Conservation (phyloP, 2,113 vertebrate species). For the Halcyon senegalensis region DNA sequence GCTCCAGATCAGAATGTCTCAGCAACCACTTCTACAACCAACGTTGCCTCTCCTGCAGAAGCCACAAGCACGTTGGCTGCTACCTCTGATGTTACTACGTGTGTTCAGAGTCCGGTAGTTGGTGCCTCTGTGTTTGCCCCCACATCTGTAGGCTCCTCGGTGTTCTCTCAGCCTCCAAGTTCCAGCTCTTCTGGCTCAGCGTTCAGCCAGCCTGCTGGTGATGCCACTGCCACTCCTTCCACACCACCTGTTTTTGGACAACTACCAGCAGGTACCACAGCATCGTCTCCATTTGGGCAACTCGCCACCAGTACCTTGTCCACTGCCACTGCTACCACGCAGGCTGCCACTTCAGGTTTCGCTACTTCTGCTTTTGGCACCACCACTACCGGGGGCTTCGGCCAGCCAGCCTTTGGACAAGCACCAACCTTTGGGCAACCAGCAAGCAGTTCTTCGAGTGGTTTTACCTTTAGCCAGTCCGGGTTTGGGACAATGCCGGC, state of each 20-base stretch:
- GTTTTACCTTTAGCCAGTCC: slow-evolving; percentile 82
- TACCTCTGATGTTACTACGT: neutral
- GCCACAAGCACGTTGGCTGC: neutral
- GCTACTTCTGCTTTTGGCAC: slow-evolving; percentile 73
- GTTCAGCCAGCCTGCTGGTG: slow-evolving; percentile 70
- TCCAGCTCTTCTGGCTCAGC: slow-evolving; percentile 69
- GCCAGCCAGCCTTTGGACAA: slow-evolving; percentile 85
- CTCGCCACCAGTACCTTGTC: slow-evolving; percentile 27
- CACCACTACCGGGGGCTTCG: slow-evolving; percentile 73
- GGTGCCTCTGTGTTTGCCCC: slow-evolving; percentile 50
- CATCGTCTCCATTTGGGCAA: slow-evolving; percentile 68
- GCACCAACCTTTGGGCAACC: slow-evolving; percentile 83
- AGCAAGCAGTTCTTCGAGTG: slow-evolving; percentile 64
- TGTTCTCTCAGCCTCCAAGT: slow-evolving; percentile 56
- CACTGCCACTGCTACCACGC: neutral
- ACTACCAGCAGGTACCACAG: slow-evolving; percentile 40
- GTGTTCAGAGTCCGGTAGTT: slow-evolving; percentile 7
- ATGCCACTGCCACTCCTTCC: slow-evolving; percentile 40
- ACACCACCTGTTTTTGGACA: slow-evolving; percentile 69
- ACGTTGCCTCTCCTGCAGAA: neutral
- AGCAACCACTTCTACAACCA: neutral
- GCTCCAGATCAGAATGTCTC: neutral
- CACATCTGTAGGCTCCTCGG: slow-evolving; percentile 17
- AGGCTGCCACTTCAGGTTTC: slow-evolving; percentile 71
- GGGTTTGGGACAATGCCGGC: slow-evolving; percentile 71